These are phyloP conservation scores for Spea multiplicata DNA, from an alignment of 2,113 vertebrate species.

Conservation along the genomic window DNA sequence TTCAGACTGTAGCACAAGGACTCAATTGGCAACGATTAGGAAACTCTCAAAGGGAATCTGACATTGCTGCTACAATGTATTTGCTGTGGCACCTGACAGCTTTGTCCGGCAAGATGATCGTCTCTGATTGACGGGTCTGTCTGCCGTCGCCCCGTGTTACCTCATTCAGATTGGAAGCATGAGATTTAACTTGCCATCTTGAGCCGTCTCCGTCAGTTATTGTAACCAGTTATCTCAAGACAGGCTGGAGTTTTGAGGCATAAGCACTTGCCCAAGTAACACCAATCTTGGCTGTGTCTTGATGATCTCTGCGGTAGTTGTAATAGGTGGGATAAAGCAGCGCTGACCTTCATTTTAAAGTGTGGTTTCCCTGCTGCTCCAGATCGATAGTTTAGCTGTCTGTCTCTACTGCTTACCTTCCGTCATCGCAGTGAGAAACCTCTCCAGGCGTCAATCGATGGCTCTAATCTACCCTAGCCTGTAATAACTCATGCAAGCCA, in stretches of 20 bases:
- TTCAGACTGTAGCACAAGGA: not conserved
- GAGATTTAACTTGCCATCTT: constrained; percentile 30
- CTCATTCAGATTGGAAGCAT: constrained; percentile 24
- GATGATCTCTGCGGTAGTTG: constrained; percentile 51
- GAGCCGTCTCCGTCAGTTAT: constrained; percentile 28
- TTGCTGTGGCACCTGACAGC: constrained; percentile 44
- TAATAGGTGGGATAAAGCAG: constrained; percentile 67
- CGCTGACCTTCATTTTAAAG: constrained; percentile 76
- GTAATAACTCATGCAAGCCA: constrained; percentile 84
- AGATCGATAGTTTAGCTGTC: constrained; percentile 76
- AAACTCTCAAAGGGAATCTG: constrained; percentile 39
- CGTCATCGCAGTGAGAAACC: constrained; percentile 72
- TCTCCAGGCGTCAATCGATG: constrained; percentile 87
- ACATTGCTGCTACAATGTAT: constrained; percentile 46
- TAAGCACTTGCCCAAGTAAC: constrained; percentile 7
- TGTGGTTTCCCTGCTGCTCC: constrained; percentile 62
- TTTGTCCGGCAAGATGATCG: not conserved
- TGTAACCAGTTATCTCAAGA: constrained; percentile 26
- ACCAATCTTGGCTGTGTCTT: constrained; percentile 35
- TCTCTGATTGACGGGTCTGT: constrained; percentile 21
- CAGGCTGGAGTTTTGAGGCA: constrained; percentile 32
- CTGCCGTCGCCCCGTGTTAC: not conserved
- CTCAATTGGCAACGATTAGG: constrained; percentile 46
- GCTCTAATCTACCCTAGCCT: constrained; percentile 91
- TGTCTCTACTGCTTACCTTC: constrained; percentile 65